phyloP scores from a whole-genome alignment of 2,113 vertebrate genomes.

The Lucifuga dentata region DNA sequence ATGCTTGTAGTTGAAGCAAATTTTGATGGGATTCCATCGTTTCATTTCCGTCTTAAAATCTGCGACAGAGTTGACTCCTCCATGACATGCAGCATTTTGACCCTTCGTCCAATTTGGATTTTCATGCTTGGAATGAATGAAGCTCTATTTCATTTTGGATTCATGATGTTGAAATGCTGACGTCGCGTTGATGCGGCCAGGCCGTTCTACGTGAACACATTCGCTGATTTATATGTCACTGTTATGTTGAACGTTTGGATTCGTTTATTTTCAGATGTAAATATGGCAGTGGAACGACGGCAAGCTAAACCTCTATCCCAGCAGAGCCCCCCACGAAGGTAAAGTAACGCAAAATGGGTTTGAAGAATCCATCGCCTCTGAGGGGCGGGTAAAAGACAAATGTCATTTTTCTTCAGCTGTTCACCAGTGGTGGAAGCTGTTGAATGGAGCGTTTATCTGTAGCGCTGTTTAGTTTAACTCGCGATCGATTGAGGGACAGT shows the following conservation, averaged over 20 bases:
- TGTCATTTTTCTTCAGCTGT: conserved; percentile 41
- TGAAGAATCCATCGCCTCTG: conserved; percentile 70
- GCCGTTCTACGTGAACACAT: conserved; percentile 61
- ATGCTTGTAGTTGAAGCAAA: neutral
- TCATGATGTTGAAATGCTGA: too few species aligned
- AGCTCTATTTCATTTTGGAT: conserved; percentile 69
- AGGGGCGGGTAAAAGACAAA: conserved; percentile 50
- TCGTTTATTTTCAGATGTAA: conserved; percentile 99
- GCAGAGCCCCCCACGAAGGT: conserved; percentile 98
- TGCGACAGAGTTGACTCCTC: conserved; percentile 31
- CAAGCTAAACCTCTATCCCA: conserved; percentile 96
- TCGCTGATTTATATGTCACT: conserved; percentile 71
- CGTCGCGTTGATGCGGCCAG: conserved; percentile 48
- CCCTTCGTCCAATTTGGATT: conserved; percentile 55
- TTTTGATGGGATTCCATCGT: conserved; percentile 1
- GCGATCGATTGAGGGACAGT: conserved; percentile 7
- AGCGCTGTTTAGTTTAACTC: conserved; percentile 16
- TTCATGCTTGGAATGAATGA: conserved; percentile 61
- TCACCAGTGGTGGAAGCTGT: conserved; percentile 16
- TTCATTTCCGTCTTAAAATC: conserved; percentile 12
- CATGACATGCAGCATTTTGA: conserved; percentile 53
- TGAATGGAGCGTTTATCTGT: conserved; percentile 32
- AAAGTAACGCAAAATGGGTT: conserved; percentile 91
- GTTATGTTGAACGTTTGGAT: conserved; percentile 97
- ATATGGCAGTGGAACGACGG: conserved; percentile 99